Evolutionary conservation across 1,140 invertebrate species (phyloP).

Genomic region (Colletes gigas): DNA sequence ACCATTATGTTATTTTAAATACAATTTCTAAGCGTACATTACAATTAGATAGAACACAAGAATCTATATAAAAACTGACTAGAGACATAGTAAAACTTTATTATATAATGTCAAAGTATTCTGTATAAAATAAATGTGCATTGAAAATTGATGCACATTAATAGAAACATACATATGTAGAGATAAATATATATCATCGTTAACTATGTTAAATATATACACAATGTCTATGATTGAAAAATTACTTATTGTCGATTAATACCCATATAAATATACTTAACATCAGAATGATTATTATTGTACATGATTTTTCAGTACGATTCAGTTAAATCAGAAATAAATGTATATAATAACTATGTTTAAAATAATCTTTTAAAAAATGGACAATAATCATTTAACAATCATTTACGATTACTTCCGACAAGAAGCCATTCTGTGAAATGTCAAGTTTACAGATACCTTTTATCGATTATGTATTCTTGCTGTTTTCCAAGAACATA

Average conservation of each 20-base stretch:
- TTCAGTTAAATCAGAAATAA: constrained; percentile 26
- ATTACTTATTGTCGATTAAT: constrained; percentile 20
- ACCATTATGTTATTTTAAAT: constrained; percentile 14
- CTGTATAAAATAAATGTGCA: background rate
- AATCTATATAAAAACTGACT: constrained; percentile 28
- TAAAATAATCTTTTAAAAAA: constrained; percentile 16
- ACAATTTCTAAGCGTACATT: constrained; percentile 21
- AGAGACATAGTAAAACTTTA: constrained; percentile 19
- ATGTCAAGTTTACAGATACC: constrained; percentile 25
- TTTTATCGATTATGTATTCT: constrained; percentile 32
- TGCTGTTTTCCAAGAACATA: constrained; percentile 25
- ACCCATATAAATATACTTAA: constrained; percentile 7
- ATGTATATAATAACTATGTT: constrained; percentile 27
- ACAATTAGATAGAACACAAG: background rate
- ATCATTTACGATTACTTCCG: constrained; percentile 16
- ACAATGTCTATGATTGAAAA: background rate
- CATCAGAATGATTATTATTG: constrained; percentile 11
- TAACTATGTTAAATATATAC: background rate
- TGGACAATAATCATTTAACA: constrained; percentile 15
- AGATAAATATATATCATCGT: constrained; percentile 6
- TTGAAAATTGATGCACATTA: constrained; percentile 7
- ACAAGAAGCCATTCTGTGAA: constrained; percentile 27
- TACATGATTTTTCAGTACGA: constrained; percentile 13
- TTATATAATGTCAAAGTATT: background rate
- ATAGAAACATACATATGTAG: background rate